Base-by-base conservation (phyloP, 1,140 invertebrate genomes). In the Hypsibius dujardini region DNA sequence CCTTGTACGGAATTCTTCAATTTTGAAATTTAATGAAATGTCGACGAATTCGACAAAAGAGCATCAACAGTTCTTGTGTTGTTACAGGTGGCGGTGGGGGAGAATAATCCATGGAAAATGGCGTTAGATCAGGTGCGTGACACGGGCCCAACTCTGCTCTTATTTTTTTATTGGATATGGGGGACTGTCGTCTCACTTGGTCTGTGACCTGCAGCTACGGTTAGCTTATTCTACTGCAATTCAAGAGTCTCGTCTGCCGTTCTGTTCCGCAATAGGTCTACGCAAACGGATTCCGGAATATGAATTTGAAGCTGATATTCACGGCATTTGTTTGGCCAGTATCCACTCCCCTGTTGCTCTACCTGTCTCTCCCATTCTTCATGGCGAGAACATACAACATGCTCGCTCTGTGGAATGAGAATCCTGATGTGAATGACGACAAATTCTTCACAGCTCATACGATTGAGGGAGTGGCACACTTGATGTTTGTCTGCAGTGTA, bases 231-330 rank as follows among this genome's bases (percentile, higher is more conserved):
- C 28, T 28, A 28, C 28, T 28, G 28, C 28, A 28, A 28, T 28
- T 28, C 28, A 28, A 28, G 28, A 28, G 28, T 28, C 28, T 28
- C 28, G 28, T 28, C 28, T 28, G 28, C 28, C 28, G 28, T 28
- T 28, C 28, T 28, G 28, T 28, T 28, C 28, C 28, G 28, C 28
- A 28, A 28, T 74, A 85, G 83, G 80, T 87, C 40, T 87, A 86
- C 76, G 83, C 85, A 72, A 92, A 96, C 77, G 95, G 95, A 1
- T 85, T 98, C 47, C 81, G 92, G 1, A 90, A 94, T 75, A 91
- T 97, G 83, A 88, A 94, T 79, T 81, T 97, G 46, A 86, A 85
- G 73, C 90, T 92, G 76, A 87, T 98, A 46, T 83, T 97, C 71
- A 83, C 82, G 1, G 85, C 90, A 72, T 80, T 98, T 70, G 90